Percentiles rank a stretch among this genome's conserved stretches.
These are phyloP conservation scores for Kryptolebias ocellatus DNA, from an alignment of 2,797 vertebrate species.

Conservation along the genomic window DNA sequence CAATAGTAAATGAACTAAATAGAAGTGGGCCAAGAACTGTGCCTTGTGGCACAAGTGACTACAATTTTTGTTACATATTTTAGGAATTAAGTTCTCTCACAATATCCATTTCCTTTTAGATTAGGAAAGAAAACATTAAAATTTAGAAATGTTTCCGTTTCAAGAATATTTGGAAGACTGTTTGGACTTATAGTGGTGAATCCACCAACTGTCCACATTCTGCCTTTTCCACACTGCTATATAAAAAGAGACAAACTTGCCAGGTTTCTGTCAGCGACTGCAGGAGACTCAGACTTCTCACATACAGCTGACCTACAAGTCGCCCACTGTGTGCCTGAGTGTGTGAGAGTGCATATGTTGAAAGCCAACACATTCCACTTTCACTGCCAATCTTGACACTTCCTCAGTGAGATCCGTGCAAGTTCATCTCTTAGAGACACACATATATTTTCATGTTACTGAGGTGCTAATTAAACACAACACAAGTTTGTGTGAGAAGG, in stretches of 20 bases:
- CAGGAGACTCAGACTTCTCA: slow-evolving; percentile 47
- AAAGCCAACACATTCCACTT: slow-evolving; percentile 62
- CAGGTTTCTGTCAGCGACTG: slow-evolving; percentile 61
- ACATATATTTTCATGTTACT: slow-evolving; percentile 57
- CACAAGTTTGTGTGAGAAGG: slow-evolving; percentile 60
- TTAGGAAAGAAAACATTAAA: too few species aligned
- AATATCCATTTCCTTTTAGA: too few species aligned
- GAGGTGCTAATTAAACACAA: slow-evolving; percentile 82
- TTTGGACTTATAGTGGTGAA: too few species aligned
- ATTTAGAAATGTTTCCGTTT: too few species aligned
- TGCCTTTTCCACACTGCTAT: slow-evolving; percentile 43
- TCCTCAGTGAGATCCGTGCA: slow-evolving; percentile 59
- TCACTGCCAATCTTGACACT: slow-evolving; percentile 74
- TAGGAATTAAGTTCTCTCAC: too few species aligned
- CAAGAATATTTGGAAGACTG: too few species aligned
- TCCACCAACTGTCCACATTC: background rate
- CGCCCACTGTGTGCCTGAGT: slow-evolving; percentile 33
- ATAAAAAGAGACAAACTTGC: slow-evolving; percentile 54
- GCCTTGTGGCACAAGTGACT: too few species aligned
- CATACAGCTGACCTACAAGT: slow-evolving; percentile 67
- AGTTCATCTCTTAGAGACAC: slow-evolving; percentile 66
- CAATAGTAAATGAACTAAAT: too few species aligned
- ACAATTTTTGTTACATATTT: too few species aligned
- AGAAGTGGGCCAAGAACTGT: too few species aligned
- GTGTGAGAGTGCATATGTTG: slow-evolving; percentile 43